Conservation (phyloP, 1,140 invertebrate species). For the Lasioglossum baleicum region DNA sequence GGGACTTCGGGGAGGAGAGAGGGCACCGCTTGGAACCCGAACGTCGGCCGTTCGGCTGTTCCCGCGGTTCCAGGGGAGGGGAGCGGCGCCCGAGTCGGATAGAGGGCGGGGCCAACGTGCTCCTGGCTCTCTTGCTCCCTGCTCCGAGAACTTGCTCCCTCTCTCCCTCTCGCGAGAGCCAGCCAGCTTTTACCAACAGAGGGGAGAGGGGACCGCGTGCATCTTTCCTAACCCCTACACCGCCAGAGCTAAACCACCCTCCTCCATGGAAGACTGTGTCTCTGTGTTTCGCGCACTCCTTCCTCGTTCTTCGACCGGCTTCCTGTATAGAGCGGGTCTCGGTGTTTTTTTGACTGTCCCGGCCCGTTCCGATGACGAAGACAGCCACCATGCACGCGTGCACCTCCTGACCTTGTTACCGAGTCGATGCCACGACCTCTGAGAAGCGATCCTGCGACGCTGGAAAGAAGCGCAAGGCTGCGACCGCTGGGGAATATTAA, state of each 20-base stretch:
- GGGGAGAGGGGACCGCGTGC: too few relatives aligned
- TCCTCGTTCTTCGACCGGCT: background rate
- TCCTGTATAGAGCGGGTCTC: too few relatives aligned
- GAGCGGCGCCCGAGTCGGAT: conserved; percentile 32
- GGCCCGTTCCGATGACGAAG: too few relatives aligned
- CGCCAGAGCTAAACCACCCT: background rate
- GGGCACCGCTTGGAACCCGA: conserved; percentile 17
- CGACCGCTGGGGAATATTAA: too few relatives aligned
- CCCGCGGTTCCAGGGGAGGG: conserved; percentile 19
- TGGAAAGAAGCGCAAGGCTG: too few relatives aligned
- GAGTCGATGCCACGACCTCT: background rate
- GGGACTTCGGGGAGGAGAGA: background rate
- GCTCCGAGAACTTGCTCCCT: background rate
- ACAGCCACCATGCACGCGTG: background rate
- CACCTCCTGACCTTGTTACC: conserved; percentile 1
- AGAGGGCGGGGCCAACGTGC: conserved; percentile 59
- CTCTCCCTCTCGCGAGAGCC: conserved; percentile 5
- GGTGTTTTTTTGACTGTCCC: background rate
- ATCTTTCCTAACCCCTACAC: background rate
- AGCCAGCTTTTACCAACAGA: too few relatives aligned
- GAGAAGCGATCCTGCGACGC: too few relatives aligned
- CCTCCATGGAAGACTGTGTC: background rate
- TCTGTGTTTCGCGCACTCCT: conserved; percentile 3
- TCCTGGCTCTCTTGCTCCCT: conserved; percentile 24
- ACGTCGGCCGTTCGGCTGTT: conserved; percentile 1